These are phyloP conservation scores for Conops quadrifasciatus DNA, from an alignment of 2,888 invertebrate genomes.

Conservation along the genomic window DNA sequence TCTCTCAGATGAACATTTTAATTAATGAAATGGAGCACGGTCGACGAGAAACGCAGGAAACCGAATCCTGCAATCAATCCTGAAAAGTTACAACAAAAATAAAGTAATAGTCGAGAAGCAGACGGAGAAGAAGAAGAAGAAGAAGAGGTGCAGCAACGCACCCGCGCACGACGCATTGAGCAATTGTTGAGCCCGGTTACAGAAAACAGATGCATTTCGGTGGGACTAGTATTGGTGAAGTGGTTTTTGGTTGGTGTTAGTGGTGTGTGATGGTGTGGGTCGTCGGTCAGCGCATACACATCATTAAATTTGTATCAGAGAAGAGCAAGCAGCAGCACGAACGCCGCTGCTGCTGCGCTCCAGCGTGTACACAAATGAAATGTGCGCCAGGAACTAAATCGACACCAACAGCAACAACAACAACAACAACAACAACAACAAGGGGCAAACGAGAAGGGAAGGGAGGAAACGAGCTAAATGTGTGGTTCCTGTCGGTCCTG, in stretches of 20 bases:
- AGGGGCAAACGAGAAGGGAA: slow-evolving; percentile 4
- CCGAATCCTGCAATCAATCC: slow-evolving; percentile 33
- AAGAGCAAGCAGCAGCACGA: not conserved
- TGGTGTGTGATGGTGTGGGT: not conserved
- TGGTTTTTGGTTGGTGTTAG: not conserved
- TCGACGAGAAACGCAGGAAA: slow-evolving; percentile 4
- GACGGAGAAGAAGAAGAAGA: too few species aligned
- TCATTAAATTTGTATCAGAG: too few species aligned
- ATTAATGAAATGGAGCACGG: slow-evolving; percentile 36
- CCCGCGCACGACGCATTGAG: slow-evolving; percentile 36
- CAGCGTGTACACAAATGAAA: slow-evolving; percentile 42
- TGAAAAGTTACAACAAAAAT: slow-evolving; percentile 33
- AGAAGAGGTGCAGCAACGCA: not conserved
- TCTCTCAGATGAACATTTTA: slow-evolving; percentile 40
- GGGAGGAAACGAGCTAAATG: slow-evolving; percentile 42
- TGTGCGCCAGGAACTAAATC: not conserved
- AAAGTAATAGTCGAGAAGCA: not conserved
- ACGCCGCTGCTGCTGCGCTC: slow-evolving; percentile 1
- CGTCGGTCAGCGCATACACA: slow-evolving; percentile 4
- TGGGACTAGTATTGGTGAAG: slow-evolving; percentile 19
- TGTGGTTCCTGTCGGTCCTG: slow-evolving; percentile 43
- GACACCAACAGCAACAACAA: not conserved
- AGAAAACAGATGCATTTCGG: slow-evolving; percentile 42
- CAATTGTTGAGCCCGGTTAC: slow-evolving; percentile 30
- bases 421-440: slow-evolving; percentile 27